Evolutionary conservation across 2,797 vertebrate species (phyloP).

Genomic region (Coluber constrictor): DNA sequence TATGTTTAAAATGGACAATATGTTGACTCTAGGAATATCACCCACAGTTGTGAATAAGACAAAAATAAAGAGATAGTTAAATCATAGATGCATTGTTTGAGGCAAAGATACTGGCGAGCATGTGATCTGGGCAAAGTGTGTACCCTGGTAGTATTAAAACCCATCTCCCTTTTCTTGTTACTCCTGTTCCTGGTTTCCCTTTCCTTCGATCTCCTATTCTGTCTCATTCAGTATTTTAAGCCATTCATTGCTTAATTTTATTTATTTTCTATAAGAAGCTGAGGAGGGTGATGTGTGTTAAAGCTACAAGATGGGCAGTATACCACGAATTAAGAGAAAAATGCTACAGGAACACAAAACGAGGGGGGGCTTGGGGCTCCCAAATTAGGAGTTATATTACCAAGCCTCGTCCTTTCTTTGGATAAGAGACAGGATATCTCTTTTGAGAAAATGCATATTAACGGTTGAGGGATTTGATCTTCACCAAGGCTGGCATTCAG

Average conservation of each 20-base stretch:
- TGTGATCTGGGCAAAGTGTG: background rate
- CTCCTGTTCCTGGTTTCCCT: background rate
- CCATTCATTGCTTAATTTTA: background rate
- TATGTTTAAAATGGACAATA: background rate
- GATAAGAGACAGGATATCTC: no score
- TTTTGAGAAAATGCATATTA: no score
- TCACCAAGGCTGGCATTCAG: no score
- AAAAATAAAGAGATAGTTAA: background rate
- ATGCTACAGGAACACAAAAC: no score
- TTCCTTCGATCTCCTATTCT: background rate
- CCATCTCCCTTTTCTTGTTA: background rate
- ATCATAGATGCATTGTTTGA: background rate
- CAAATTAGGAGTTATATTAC: no score
- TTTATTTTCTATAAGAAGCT: background rate
- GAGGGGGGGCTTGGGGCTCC: no score
- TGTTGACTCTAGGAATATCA: background rate
- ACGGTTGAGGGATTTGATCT: no score
- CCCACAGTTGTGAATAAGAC: background rate
- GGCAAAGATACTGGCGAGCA: background rate
- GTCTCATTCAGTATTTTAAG: background rate
- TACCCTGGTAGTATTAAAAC: background rate
- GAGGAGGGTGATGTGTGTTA: background rate
- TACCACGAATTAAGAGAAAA: no score
- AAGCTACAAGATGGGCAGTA: background rate
- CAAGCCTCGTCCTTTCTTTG: no score